Conservation (phyloP, 2,888 invertebrate genomes). For the Stenodema calcarata region DNA sequence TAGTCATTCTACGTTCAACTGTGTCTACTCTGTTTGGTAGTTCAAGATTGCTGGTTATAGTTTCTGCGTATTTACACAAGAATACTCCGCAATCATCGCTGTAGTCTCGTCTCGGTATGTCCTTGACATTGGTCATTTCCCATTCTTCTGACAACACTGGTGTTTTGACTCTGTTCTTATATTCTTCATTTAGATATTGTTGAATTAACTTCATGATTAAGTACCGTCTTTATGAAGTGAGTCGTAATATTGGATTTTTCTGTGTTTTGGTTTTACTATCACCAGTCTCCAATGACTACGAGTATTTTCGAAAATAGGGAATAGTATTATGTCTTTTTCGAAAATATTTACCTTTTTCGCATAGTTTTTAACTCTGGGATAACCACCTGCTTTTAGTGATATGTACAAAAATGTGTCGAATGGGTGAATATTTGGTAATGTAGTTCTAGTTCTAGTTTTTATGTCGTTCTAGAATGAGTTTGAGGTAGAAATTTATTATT, state of each 20-base stretch:
- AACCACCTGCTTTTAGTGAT: neutral
- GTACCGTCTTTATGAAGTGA: neutral
- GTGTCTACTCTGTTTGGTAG: neutral
- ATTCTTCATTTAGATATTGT: neutral
- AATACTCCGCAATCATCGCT: slow-evolving; percentile 23
- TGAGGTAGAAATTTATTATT: neutral
- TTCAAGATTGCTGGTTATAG: neutral
- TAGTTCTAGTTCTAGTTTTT: neutral
- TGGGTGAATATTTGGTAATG: neutral
- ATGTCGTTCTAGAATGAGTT: neutral
- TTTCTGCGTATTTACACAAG: neutral
- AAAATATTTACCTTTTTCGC: slow-evolving; percentile 4
- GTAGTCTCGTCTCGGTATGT: neutral
- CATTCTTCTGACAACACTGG: neutral
- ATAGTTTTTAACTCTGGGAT: slow-evolving; percentile 6
- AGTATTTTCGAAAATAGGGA: slow-evolving; percentile 4
- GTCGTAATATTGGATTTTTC: neutral
- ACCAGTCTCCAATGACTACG: slow-evolving; percentile 25
- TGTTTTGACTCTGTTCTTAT: neutral
- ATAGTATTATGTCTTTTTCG: neutral
- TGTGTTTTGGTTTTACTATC: neutral
- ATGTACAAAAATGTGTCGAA: neutral
- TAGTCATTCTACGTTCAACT: neutral
- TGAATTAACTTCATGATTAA: neutral
- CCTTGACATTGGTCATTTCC: neutral